Base-by-base conservation (phyloP, 2,888 invertebrate genomes). In the Stenoptilia bipunctidactyla region DNA sequence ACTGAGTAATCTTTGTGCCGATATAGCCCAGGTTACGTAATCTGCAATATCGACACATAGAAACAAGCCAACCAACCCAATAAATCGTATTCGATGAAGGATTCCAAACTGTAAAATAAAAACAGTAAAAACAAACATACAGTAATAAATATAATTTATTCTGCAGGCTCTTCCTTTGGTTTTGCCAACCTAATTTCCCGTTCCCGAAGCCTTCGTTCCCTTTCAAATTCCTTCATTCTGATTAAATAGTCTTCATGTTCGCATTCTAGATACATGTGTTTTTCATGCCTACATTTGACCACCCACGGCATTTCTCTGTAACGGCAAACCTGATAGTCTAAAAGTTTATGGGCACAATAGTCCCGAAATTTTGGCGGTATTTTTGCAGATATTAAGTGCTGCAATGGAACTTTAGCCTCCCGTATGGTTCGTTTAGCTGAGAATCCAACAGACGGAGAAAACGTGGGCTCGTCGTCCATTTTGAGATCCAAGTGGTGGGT, bases 271-370 rank as follows among this genome's bases (percentile, higher is more conserved):
- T 89, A 93, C 1, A 70, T 87, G 55, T 96, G 94, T 65, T 83
- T 89, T 54, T 92, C 87, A 53, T 90, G 90, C 34, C 80, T 76
- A 56, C 97, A 97, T 37, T 77, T 85, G 39, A 85, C 85, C 0
- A 87, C 56, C 34, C 86, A 88, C 0, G 95, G 95, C 59, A 87
- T 90, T 15, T 89, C 72, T 40, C 90, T 87, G 40, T 85, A 79
- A 39, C 91, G 83, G 61, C 97, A 97, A 6, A 84, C 73, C 46
- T 86, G 75, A 52, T 89, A 90, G 25, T 89, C 80, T 9, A 97
- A 57, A 25, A 89, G 77, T 15, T 83, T 61, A 63, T 96, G 92
- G 5, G 93, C 90, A 72, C 97, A 97, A 61, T 92, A 97, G 65
- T 95, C 96, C 39, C 96, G 85, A 38, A 86, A 77, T 9, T 86